Percentiles rank a stretch among this genome's conserved stretches.
Conservation (phyloP, 2,888 invertebrate species). For the Luffia ferchaultella region DNA sequence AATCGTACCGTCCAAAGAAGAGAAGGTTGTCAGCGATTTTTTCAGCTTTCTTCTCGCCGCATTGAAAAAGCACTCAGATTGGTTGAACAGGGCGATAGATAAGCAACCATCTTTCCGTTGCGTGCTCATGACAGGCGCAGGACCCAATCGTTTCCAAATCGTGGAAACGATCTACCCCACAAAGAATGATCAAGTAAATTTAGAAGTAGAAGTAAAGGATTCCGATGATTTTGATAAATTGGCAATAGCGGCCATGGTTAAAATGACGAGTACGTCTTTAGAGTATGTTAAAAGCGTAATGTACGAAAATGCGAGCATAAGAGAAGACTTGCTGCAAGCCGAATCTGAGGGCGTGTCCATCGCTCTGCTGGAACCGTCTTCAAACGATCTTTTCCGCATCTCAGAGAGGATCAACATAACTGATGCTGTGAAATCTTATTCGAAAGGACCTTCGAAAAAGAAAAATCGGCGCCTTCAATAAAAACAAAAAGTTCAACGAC, state of each 20-base stretch:
- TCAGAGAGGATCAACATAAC: conserved; percentile 34
- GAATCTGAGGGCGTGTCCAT: conserved; percentile 42
- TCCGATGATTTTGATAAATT: conserved; percentile 51
- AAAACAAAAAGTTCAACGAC: too few species aligned
- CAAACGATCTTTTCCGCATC: conserved; percentile 42
- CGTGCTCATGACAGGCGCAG: conserved; percentile 44
- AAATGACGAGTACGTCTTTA: conserved; percentile 27
- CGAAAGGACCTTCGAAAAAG: too few species aligned
- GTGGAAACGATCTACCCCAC: conserved; percentile 48
- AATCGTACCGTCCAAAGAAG: conserved; percentile 41
- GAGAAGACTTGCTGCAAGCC: conserved; percentile 42
- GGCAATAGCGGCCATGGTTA: conserved; percentile 42
- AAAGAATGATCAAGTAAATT: conserved; percentile 31
- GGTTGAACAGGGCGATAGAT: conserved; percentile 40
- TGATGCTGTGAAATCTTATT: too few species aligned
- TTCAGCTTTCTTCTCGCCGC: conserved; percentile 39
- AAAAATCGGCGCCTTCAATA: too few species aligned
- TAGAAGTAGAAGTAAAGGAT: conserved; percentile 45
- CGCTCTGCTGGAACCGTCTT: conserved; percentile 39
- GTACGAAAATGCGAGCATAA: conserved; percentile 30
- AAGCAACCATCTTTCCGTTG: conserved; percentile 43
- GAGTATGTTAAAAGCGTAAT: conserved; percentile 40
- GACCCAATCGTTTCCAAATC: conserved; percentile 48
- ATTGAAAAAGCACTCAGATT: conserved; percentile 40
- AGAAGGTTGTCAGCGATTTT: conserved; percentile 46